Evolutionary conservation across 2,797 vertebrate species (phyloP), one percentile per base, ranked within the genome.

Genomic region (Mormyrus proboscirostris): DNA sequence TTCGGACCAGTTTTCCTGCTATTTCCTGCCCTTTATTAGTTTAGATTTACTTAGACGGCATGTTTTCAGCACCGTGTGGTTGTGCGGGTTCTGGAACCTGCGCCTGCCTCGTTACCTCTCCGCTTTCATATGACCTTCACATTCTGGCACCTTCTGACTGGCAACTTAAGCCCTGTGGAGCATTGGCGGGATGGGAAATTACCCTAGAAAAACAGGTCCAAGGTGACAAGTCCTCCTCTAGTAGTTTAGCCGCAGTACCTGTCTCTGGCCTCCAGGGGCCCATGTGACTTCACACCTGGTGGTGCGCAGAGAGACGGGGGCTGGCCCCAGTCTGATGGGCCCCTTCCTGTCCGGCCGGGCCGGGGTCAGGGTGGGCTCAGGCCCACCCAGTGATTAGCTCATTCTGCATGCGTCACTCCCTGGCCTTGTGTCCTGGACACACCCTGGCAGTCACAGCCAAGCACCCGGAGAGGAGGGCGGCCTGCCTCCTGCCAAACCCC

Each of bases 281-380:
- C 5, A 16, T 8, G 8, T 79, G 73, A 44, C 73, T 29, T 44
- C 76, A 47, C 16, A n/a, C 38, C 16, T 79, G 14, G 76, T 8
- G 19, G 38, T 79, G 76, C 38, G 19, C 16, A 47, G 41, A 44
- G 73, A 4, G 69, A 38, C 0, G 29, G 25, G 10, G 29, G 14
- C 25, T 38, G 69, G 38, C 73, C 38, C 16, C 19, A 16, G 53
- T 57, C 91, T 86, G 90, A 92, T 5, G 44, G 87, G 94, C 93
- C 93, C 94, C 90, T 93, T 95, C 94, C 94, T 95, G 65, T 73
- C 65, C 10, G 29, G 25, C 92, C 76, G 88, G 29, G 25, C 92
- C 76, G 88, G 92, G 92, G 90, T 92, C 53, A 88, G 95, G 94
- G 94, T 93, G 94, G 93, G 89, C 89, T 91, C 49, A 22, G 90